Percentiles rank a stretch among this genome's conserved stretches.
Conservation (phyloP, 2,888 invertebrate species). For the Meteorus cinctellus region DNA sequence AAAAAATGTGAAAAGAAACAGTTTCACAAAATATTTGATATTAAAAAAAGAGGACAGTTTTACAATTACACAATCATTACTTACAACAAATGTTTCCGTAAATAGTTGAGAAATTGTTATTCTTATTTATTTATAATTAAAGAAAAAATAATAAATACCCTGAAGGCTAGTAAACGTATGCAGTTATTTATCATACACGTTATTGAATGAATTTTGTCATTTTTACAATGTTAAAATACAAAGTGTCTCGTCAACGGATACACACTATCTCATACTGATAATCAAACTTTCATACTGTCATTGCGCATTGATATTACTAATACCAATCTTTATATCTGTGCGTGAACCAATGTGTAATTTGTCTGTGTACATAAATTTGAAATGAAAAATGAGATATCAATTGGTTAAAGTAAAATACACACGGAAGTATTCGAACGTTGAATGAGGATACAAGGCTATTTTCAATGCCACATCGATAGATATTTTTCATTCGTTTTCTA, state of each 20-base stretch:
- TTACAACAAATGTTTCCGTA: slow-evolving; percentile 58
- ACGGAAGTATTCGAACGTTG: slow-evolving; percentile 65
- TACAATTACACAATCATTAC: slow-evolving; percentile 3
- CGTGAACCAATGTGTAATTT: too few relatives aligned
- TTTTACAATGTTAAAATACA: too few relatives aligned
- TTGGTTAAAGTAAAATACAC: slow-evolving; percentile 44
- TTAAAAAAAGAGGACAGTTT: background rate
- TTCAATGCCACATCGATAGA: slow-evolving; percentile 67
- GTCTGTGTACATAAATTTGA: too few relatives aligned
- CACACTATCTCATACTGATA: too few relatives aligned
- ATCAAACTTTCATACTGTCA: too few relatives aligned
- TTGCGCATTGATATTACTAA: too few relatives aligned
- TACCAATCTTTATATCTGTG: too few relatives aligned
- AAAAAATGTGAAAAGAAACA: background rate
- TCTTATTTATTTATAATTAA: slow-evolving; percentile 3
- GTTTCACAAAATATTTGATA: slow-evolving; percentile 21
- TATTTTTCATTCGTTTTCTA: slow-evolving; percentile 34
- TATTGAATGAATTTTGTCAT: too few relatives aligned
- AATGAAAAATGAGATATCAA: slow-evolving; percentile 2
- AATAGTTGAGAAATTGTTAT: background rate
- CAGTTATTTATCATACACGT: too few relatives aligned
- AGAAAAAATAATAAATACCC: background rate
- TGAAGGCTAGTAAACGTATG: too few relatives aligned
- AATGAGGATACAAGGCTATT: slow-evolving; percentile 63
- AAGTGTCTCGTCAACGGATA: too few relatives aligned